These are phyloP conservation scores for Parotocinclus haroldoi DNA, from an alignment of 2,797 vertebrate species.

Conservation along the genomic window DNA sequence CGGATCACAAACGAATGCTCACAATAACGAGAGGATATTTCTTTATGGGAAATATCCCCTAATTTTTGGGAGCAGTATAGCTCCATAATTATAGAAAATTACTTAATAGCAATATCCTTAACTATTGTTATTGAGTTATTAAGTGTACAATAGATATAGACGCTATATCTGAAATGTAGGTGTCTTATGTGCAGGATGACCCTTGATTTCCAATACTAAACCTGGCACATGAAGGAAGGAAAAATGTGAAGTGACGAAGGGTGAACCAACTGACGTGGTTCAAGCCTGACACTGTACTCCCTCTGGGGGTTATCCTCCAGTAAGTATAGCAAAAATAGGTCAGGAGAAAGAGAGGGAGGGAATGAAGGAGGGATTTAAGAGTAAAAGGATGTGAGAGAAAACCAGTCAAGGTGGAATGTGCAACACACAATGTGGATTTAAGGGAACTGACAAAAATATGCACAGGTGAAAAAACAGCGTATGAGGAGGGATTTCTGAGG, in stretches of 20 bases:
- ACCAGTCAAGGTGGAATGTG: conserved; percentile 18
- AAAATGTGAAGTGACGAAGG: conserved; percentile 78
- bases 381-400: conserved; percentile 20
- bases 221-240: conserved; percentile 61
- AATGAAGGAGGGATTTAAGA: conserved; percentile 8
- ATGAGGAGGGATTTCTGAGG: neutral
- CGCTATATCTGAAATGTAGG: conserved; percentile 50
- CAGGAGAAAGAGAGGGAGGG: conserved; percentile 66
- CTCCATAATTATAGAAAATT: too few species aligned
- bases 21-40: too few species aligned
- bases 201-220: conserved; percentile 60
- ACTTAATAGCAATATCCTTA: neutral
- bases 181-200: conserved; percentile 51
- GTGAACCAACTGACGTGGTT: conserved; percentile 73
- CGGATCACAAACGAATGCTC: too few species aligned
- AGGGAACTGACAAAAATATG: conserved; percentile 13
- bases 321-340: conserved; percentile 92
- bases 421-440: conserved; percentile 4
- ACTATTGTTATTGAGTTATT: neutral
- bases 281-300: conserved; percentile 68
- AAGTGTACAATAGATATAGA: conserved; percentile 15
- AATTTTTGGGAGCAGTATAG: too few species aligned
- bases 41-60: too few species aligned
- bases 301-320: conserved; percentile 74
- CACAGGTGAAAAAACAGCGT: neutral